These are phyloP conservation scores for Saxicola maurus DNA, from an alignment of 2,797 vertebrate species.

Conservation along the genomic window DNA sequence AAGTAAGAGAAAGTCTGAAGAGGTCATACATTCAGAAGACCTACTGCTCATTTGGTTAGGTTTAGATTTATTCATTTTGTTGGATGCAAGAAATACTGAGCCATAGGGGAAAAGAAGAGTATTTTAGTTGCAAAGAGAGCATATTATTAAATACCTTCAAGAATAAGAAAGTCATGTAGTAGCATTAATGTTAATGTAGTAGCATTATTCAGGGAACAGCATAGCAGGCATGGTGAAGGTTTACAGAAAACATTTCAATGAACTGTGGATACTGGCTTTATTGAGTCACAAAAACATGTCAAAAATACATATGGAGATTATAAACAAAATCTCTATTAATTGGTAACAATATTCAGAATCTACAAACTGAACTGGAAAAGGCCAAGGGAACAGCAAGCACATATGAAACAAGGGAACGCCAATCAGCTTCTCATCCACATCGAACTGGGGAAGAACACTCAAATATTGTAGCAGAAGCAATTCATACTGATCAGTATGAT, in stretches of 20 bases:
- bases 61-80: neutral
- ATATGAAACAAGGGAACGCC: neutral
- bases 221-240: neutral
- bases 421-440: neutral
- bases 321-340: neutral
- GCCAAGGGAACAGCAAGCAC: neutral
- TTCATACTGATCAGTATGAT: neutral
- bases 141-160: neutral
- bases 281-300: neutral
- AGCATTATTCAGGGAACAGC: neutral
- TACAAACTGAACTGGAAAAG: neutral
- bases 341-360: neutral
- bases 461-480: neutral
- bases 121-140: neutral
- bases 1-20: neutral
- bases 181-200: neutral
- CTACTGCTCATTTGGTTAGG: neutral
- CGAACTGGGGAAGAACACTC: neutral
- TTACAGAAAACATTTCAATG: neutral
- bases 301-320: neutral
- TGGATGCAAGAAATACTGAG: neutral
- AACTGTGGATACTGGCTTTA: neutral
- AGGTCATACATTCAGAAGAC: neutral
- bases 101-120: neutral
- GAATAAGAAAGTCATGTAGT: neutral